These are phyloP conservation scores for Motacilla tschutschensis DNA, from an alignment of 2,113 vertebrate genomes.

Conservation along the genomic window DNA sequence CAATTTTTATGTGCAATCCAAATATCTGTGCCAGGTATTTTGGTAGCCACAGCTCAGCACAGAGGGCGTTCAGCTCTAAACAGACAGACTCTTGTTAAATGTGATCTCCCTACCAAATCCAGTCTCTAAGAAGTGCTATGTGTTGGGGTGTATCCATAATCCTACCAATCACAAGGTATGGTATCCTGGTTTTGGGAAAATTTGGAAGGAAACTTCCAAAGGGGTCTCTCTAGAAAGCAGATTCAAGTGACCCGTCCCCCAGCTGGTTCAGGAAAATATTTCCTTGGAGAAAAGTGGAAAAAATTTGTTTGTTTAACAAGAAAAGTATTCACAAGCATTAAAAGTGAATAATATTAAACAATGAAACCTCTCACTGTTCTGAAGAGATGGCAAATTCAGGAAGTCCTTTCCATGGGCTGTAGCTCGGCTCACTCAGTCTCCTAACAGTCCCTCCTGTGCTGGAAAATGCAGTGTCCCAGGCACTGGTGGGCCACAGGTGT, in stretches of 20 bases:
- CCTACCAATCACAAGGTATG: not conserved
- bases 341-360: not conserved
- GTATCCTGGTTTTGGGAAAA: not conserved
- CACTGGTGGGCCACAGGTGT: not conserved
- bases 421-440: not conserved
- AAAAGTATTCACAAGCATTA: not conserved
- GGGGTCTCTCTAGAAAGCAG: not conserved
- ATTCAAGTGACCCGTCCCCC: accelerated
- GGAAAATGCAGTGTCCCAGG: accelerated
- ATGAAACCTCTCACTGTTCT: not conserved
- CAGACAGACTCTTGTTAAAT: not conserved
- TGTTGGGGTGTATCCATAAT: not conserved
- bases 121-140: not conserved
- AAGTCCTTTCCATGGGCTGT: not conserved
- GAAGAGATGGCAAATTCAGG: not conserved
- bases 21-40: not conserved
- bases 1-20: not conserved
- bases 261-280: accelerated
- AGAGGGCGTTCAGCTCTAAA: not conserved
- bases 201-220: not conserved
- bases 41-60: not conserved
- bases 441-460: accelerated
- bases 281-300: not conserved
- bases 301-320: not conserved
- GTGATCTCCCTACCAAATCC: not conserved